These are phyloP conservation scores for Tapera naevia DNA, from an alignment of 2,797 vertebrate genomes.

Conservation along the genomic window DNA sequence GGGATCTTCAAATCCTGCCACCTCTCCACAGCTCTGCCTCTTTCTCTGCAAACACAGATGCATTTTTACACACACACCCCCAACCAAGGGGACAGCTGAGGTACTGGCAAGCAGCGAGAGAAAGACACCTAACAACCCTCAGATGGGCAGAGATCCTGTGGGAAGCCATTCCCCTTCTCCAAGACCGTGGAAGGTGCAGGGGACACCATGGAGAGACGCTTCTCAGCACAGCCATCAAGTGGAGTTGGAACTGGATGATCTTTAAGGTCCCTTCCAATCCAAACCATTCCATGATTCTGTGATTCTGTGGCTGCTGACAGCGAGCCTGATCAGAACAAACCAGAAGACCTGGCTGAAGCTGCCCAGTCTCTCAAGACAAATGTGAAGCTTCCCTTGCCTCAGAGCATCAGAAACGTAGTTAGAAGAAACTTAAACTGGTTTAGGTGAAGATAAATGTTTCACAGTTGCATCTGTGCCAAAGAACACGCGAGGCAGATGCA, in stretches of 20 bases:
- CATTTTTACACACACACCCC: neutral
- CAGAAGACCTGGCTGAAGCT: neutral
- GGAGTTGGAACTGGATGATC: no score
- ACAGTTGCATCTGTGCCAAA: neutral
- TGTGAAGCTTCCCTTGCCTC: neutral
- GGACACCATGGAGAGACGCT: neutral
- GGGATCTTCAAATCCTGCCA: neutral
- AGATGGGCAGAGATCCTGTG: fast-evolving
- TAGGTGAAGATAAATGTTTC: neutral
- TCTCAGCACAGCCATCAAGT: fast-evolving
- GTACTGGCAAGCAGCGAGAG: fast-evolving
- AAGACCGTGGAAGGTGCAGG: fast-evolving
- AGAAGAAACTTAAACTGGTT: neutral
- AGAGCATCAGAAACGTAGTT: neutral
- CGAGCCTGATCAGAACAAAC: neutral
- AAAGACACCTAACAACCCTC: neutral
- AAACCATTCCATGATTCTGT: no score
- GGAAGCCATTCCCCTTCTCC: neutral
- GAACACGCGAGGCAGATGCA: neutral
- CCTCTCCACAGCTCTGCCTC: neutral
- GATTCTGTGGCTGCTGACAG: no score
- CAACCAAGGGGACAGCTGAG: fast-evolving
- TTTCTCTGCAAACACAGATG: fast-evolving
- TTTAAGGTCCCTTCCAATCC: no score
- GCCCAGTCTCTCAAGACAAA: neutral